Evolutionary conservation across 2,888 invertebrate genomes (phyloP), one percentile per base, ranked within the genome.

Genomic region (Silvanus unidentatus): DNA sequence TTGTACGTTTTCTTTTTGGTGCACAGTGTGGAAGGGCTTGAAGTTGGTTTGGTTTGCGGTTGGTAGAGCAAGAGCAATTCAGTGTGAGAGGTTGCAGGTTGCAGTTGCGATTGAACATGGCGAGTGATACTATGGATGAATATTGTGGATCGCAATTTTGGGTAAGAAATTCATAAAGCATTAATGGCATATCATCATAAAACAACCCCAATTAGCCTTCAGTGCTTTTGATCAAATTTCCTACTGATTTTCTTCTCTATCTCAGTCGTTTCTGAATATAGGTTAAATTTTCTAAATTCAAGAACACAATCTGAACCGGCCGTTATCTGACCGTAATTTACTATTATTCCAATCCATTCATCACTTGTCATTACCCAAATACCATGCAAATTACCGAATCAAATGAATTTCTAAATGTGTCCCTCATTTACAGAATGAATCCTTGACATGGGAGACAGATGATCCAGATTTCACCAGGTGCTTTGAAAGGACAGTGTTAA

Each of bases 401-500:
- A 22, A 5, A 22, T 22, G 4, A 22, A 22, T 22, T 5, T 22
- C 22, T 22, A 22, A 5, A 3, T 8, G 8, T 22, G 22, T 32
- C 4, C 48, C 58, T 59, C 59, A 55, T 57, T 78, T 79, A 53
- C 75, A 96, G 96, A 84, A 93, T 73, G 66, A 72, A 53, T 77
- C 80, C 54, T 64, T 82, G 59, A 82, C 90, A 44, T 93, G 93
- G 93, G 68, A 86, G 63, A 86, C 94, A 12, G 75, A 80, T 5
- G 78, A 84, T 69, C 97, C 72, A 42, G 86, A 90, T 66, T 77
- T 97, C 55, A 90, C 96, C 50, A 79, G 79, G 65, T 98, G 97
- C 72, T 95, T 97, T 71, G 87, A 95, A 73, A 86, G 87, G 69
- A 95, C 96, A 1, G 84, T 88, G 1, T 72, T 97, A 16, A 77